Base-by-base conservation (phyloP, 2,888 invertebrate species). In the Taphrorychus bicolor region DNA sequence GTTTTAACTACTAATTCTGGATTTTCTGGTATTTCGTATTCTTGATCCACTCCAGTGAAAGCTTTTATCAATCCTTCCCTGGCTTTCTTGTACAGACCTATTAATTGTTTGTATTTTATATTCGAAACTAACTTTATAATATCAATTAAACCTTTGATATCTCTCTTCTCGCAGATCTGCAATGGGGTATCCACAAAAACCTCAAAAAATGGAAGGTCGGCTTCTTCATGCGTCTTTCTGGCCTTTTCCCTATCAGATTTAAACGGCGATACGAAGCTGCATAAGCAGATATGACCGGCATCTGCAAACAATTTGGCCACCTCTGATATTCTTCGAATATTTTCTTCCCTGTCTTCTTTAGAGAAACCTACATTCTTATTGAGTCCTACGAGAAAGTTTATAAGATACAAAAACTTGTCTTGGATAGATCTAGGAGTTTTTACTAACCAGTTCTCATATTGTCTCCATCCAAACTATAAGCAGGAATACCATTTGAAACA, bases 281-380 rank as follows among this genome's bases (percentile, higher is more conserved):
- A 96, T 24, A 98, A 87, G 70, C 95, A 91, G 5, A 98, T 91
- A 54, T 97, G 94, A 0, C 98, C 98, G 71, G 95, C 94, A 82
- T 98, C 98, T 0, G 98, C 97, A 82, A 98, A 97, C n/a, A 98
- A 84, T 82, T 95, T 96, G n/a, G 97, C 94, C 0, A 98, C 97
- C 82, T 98, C 98, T 0, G 96, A 93, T 0, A 98, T 97, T 71
- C 98, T 86, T 16, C 98, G 86, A 76, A 98, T 98, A 81, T 98
- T 98, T 83, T 98, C 98, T 77, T 95, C 93, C 0, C 98, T 87
- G 77, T 98, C 98, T 73, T 93, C 91, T 61, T 92, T 92, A 14
- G 89, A 90, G 83, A 98, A 98, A 42, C 97, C 94, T 3, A 98
- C 86, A 84, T 98, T 96, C 81, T 93, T 94, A 84, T 97, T 97